A percentile compares a stretch with the other conserved stretches of the same genome.
phyloP scores from a whole-genome alignment of 2,113 vertebrate genomes.

The Lepidothrix coronata region DNA sequence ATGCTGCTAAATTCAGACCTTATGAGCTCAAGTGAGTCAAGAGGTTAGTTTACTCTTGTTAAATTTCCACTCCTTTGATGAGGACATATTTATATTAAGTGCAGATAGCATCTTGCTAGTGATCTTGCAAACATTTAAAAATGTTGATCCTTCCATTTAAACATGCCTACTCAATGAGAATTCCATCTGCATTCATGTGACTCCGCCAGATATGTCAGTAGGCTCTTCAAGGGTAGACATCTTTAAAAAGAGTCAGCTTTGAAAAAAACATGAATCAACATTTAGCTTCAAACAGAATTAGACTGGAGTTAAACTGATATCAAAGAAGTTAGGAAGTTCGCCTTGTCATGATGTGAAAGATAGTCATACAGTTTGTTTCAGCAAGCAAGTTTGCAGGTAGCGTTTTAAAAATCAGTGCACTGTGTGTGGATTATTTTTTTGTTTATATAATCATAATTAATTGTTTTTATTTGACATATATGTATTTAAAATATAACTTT shows the following conservation, averaged over 20 bases:
- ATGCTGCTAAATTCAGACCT: not conserved
- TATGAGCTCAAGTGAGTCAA: not conserved
- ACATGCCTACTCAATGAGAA: not conserved
- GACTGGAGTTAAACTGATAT: slow-evolving; percentile 44
- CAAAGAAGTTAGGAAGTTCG: slow-evolving; percentile 42
- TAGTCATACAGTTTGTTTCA: not conserved
- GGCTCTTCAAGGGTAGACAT: not conserved
- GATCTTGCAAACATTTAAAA: not conserved
- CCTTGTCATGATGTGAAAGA: slow-evolving; percentile 19
- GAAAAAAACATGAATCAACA: slow-evolving; percentile 51
- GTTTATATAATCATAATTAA: not conserved
- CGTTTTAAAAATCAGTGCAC: not conserved
- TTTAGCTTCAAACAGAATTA: slow-evolving; percentile 61
- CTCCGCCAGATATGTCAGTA: slow-evolving; percentile 24
- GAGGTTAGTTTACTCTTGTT: not conserved
- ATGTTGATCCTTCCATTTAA: slow-evolving; percentile 4
- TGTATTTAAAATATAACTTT: not conserved
- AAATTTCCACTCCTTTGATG: not conserved
- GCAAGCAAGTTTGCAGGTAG: not conserved
- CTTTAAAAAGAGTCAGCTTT: slow-evolving; percentile 34
- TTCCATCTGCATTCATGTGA: not conserved
- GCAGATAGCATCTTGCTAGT: not conserved
- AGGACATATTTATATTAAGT: not conserved
- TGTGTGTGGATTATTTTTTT: not conserved
- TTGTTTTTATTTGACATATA: not conserved